phyloP scores from a whole-genome alignment of 2,888 invertebrate species.

The Holacanthella duospinosa region DNA sequence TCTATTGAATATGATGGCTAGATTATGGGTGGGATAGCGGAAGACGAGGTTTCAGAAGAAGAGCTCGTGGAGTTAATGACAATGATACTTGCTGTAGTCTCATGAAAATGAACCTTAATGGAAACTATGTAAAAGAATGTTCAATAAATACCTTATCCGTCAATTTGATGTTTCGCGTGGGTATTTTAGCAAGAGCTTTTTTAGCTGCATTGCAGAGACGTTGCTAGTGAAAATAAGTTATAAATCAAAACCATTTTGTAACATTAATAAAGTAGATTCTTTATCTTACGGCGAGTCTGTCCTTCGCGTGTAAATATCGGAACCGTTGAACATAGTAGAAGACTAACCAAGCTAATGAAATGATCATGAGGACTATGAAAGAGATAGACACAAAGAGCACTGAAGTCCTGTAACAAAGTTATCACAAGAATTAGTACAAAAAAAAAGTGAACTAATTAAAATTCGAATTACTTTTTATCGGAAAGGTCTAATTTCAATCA shows the following conservation, averaged over 20 bases:
- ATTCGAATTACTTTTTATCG: neutral
- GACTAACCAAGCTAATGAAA: slow-evolving; percentile 86
- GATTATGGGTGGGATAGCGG: no score
- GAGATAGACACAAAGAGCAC: slow-evolving; percentile 91
- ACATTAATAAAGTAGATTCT: neutral
- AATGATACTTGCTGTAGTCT: no score
- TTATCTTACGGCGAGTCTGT: slow-evolving; percentile 67
- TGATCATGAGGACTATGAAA: slow-evolving; percentile 89
- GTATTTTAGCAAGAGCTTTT: slow-evolving; percentile 85
- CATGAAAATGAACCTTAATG: no score
- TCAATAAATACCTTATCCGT: slow-evolving; percentile 83
- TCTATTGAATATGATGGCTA: no score
- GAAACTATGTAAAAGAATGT: no score
- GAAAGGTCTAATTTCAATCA: no score
- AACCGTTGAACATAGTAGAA: slow-evolving; percentile 94
- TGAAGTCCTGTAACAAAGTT: slow-evolving; percentile 59
- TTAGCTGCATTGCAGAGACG: slow-evolving; percentile 84
- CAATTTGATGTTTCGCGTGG: slow-evolving; percentile 72
- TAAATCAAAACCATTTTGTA: neutral
- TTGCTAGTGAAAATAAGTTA: slow-evolving; percentile 52
- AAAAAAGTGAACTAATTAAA: neutral
- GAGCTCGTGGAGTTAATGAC: no score
- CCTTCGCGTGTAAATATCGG: slow-evolving; percentile 87
- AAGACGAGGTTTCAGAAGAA: no score
- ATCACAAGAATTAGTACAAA: neutral